Percentiles rank a stretch among this genome's conserved stretches.
phyloP scores from a whole-genome alignment of 2,888 invertebrate genomes.

The Tipula confusa region DNA sequence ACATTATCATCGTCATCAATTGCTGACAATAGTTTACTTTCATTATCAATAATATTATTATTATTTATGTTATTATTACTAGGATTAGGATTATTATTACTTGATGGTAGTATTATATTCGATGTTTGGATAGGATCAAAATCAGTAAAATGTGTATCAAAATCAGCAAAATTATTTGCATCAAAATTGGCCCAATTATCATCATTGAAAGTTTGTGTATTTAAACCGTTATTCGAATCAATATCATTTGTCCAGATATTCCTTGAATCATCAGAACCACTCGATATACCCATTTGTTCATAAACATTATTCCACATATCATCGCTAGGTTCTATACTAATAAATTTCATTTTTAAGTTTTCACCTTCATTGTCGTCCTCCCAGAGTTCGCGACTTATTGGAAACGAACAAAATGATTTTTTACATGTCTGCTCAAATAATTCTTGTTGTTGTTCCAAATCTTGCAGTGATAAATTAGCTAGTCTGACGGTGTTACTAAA shows the following conservation, averaged over 20 bases:
- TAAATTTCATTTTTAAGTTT: conserved; percentile 31
- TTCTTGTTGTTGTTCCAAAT: conserved; percentile 26
- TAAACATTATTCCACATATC: neutral
- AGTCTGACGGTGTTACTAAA: neutral
- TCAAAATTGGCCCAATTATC: conserved; percentile 43
- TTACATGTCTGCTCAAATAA: conserved; percentile 28
- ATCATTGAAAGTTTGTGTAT: neutral
- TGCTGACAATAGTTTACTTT: neutral
- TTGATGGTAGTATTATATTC: neutral
- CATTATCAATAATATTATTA: neutral
- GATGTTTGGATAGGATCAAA: conserved; percentile 27
- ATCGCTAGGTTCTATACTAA: neutral
- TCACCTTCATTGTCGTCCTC: conserved; percentile 31
- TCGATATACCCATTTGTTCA: neutral
- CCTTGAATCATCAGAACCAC: conserved; percentile 30
- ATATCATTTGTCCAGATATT: conserved; percentile 26
- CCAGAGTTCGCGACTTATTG: neutral
- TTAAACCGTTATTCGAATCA: neutral
- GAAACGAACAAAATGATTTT: neutral
- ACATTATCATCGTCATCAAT: neutral
- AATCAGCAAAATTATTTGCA: conserved; percentile 47
- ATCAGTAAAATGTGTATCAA: conserved; percentile 44
- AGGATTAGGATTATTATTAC: conserved; percentile 10
- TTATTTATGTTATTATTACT: conserved; percentile 1
- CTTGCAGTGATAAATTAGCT: conserved; percentile 25